phyloP scores from a whole-genome alignment of 1,140 invertebrate species.

The Caenorhabditis remanei region DNA sequence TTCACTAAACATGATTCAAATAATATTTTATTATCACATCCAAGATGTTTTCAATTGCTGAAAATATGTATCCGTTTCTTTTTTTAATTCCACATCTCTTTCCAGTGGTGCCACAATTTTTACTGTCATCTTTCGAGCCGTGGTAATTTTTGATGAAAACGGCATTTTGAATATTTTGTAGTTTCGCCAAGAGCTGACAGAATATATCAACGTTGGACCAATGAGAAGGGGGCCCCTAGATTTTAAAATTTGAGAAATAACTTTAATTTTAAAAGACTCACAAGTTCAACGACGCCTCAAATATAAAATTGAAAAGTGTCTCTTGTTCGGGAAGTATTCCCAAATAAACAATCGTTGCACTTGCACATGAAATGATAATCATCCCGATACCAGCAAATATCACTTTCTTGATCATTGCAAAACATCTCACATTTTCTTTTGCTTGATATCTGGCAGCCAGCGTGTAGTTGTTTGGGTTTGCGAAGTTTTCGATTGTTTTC shows the following conservation, averaged over 20 bases:
- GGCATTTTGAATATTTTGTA: background rate
- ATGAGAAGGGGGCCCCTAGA: background rate
- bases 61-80: slow-evolving; percentile 12
- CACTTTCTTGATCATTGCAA: slow-evolving; percentile 37
- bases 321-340: background rate
- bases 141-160: background rate
- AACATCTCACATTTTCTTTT: slow-evolving; percentile 17
- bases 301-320: background rate
- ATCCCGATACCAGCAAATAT: slow-evolving; percentile 27
- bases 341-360: background rate
- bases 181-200: slow-evolving; percentile 1
- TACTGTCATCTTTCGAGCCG: background rate
- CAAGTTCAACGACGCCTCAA: slow-evolving; percentile 2
- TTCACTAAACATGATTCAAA: background rate
- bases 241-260: background rate
- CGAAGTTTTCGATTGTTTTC: slow-evolving; percentile 24
- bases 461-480: slow-evolving; percentile 8
- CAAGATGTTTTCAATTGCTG: background rate
- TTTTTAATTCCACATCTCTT: background rate
- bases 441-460: slow-evolving; percentile 26
- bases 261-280: background rate
- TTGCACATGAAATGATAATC: slow-evolving; percentile 12
- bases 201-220: slow-evolving; percentile 2
- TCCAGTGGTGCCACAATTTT: background rate
- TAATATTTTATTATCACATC: background rate